These are phyloP conservation scores for Scomber scombrus DNA, from an alignment of 2,113 vertebrate species.

Conservation along the genomic window DNA sequence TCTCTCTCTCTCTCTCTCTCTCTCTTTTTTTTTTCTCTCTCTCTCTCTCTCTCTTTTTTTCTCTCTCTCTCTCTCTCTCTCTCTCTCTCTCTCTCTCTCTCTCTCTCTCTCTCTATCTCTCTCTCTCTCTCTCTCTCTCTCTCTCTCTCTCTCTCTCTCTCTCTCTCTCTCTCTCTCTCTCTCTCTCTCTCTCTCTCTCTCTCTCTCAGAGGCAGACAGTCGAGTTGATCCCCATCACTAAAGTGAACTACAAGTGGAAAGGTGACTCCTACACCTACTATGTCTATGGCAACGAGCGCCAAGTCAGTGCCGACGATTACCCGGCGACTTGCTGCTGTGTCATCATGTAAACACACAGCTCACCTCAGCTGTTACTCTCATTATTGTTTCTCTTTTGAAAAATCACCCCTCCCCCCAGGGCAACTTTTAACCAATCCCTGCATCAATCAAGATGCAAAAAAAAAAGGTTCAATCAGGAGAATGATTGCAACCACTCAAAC, in stretches of 20 bases:
- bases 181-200: neutral
- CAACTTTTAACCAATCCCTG: neutral
- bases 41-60: too few relatives aligned
- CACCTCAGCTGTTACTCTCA: neutral
- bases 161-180: too few relatives aligned
- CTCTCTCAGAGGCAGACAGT: conserved; percentile 84
- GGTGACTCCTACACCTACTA: conserved; percentile 73
- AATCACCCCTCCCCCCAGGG: neutral
- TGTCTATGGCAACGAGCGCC: conserved; percentile 85
- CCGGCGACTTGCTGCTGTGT: conserved; percentile 86
- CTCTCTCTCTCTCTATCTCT: too few relatives aligned
- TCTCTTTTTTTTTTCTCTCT: too few relatives aligned
- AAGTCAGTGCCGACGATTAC: conserved; percentile 79
- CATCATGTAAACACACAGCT: conserved; percentile 58
- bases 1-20: too few relatives aligned
- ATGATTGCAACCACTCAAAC: too few relatives aligned
- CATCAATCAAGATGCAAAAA: too few relatives aligned
- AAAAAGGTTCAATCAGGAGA: too few relatives aligned
- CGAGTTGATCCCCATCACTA: conserved; percentile 87
- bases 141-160: too few relatives aligned
- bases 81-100: too few relatives aligned
- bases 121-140: too few relatives aligned
- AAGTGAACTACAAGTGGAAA: conserved; percentile 86
- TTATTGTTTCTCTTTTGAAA: neutral
- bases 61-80: too few relatives aligned